These are phyloP conservation scores for Actenoides hombroni DNA, from an alignment of 2,113 vertebrate species.

Conservation along the genomic window DNA sequence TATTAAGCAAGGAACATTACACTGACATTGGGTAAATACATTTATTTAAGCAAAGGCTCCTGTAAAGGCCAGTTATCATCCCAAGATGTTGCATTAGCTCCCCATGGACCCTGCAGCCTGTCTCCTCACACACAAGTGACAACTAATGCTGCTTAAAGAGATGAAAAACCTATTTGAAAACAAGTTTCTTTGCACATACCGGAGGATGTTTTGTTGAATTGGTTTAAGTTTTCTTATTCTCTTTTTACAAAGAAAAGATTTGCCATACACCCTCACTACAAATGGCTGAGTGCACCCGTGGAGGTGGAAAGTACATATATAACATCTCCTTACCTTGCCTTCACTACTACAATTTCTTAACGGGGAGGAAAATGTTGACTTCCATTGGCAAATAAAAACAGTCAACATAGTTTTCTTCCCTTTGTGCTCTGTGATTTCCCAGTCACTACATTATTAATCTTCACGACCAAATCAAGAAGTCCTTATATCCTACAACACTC, in stretches of 20 bases:
- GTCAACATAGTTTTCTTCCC: not conserved
- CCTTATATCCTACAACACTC: not conserved
- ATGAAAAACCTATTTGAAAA: not conserved
- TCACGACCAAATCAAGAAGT: not conserved
- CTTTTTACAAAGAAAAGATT: not conserved
- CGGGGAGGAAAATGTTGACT: not conserved
- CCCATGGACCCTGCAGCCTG: not conserved
- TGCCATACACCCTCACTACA: not conserved
- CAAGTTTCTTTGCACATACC: not conserved
- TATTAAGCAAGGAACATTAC: not conserved
- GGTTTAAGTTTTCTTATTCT: not conserved
- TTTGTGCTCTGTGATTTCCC: not conserved
- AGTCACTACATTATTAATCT: not conserved
- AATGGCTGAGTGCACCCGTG: not conserved
- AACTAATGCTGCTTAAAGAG: not conserved
- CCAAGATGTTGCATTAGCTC: not conserved
- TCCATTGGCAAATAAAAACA: not conserved
- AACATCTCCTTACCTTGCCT: not conserved
- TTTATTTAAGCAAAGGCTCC: not conserved
- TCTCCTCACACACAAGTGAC: not conserved
- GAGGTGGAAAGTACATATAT: not conserved
- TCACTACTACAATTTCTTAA: not conserved
- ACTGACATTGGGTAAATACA: not conserved
- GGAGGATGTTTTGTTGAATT: not conserved
- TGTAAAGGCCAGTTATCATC: not conserved